Percentiles rank a stretch among this genome's conserved stretches.
These are phyloP conservation scores for Phocides pigmalion DNA, from an alignment of 1,140 invertebrate genomes.

Conservation along the genomic window DNA sequence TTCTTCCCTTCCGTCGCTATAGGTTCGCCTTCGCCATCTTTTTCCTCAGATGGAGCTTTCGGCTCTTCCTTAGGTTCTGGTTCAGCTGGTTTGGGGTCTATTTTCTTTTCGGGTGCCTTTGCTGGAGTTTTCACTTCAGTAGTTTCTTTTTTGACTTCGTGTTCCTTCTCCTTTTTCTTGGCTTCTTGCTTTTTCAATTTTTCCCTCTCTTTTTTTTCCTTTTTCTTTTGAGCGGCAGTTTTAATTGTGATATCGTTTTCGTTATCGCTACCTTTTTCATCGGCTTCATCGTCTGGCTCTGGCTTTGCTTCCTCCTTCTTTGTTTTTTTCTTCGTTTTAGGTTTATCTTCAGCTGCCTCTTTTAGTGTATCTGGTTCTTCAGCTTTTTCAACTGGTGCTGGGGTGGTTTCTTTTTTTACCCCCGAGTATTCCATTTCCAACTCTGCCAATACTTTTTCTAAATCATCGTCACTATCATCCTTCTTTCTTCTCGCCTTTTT, in stretches of 20 bases:
- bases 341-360: constrained; percentile 81
- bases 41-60: constrained; percentile 69
- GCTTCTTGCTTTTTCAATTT: constrained; percentile 89
- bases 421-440: constrained; percentile 91
- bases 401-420: constrained; percentile 77
- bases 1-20: constrained; percentile 84
- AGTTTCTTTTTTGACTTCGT: constrained; percentile 66
- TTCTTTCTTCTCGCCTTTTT: constrained; percentile 90
- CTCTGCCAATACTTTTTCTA: constrained; percentile 93
- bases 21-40: constrained; percentile 46
- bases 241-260: constrained; percentile 88
- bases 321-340: constrained; percentile 77
- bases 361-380: constrained; percentile 74
- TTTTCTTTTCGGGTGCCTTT: constrained; percentile 52
- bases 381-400: constrained; percentile 65
- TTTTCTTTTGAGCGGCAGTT: constrained; percentile 93
- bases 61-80: constrained; percentile 52
- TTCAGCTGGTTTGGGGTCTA: constrained; percentile 45
- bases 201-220: constrained; percentile 93
- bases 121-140: constrained; percentile 58
- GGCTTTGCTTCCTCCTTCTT: constrained; percentile 78
- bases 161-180: constrained; percentile 85
- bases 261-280: constrained; percentile 81
- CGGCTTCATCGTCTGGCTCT: constrained; percentile 78
- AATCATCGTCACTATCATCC: constrained; percentile 92